Base-by-base conservation (phyloP, 1,140 invertebrate genomes). In the Stegodyphus dumicola region DNA sequence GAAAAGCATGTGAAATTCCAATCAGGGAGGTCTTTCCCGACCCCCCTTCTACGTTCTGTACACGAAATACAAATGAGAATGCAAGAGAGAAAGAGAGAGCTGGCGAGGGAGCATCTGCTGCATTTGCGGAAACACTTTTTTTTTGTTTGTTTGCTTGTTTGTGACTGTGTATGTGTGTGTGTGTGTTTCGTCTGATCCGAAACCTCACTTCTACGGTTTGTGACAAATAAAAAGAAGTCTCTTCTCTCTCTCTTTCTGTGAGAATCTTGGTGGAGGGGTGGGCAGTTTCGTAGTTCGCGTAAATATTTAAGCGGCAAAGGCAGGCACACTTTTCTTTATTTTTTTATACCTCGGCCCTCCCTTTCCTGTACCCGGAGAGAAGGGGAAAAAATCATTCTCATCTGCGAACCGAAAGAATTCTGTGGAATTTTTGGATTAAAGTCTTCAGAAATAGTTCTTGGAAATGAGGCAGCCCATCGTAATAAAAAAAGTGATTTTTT, bases 291-390 rank as follows among this genome's bases (percentile, higher is more conserved):
- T 53, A 65, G 70, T 60, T 65, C 13, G 70, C 79, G 70, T 66
- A 81, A 81, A 81, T 81, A 81, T 81, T 81, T 81, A 66, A 74
- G 54, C 54, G 11, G 56, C 15, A 60, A 60, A 15, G 56, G 15
- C 56, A 60, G 56, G 56, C 9, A 60, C 15, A 15, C 15, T 10
- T 60, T 60, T 33, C 33, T 33, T 33, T 33, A 33, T 33, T 33
- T 33, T 33, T 33, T 33, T 33, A 33, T 33, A 33, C 33, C 33
- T 33, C 33, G 33, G 33, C 33, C 33, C 33, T 33, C 33, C 33
- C 33, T 33, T 33, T 33, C 33, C 33, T 33, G 33, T 33, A 33
- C 33, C 33, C 33, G 33, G 33, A 33, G 33, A 33, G 48, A 1
- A 78, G 49, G 18, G 15, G 65, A 76, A 69, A 78, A 78, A 78